Evolutionary conservation across 2,888 invertebrate species (phyloP).

Genomic region (Limnephilus auricula): DNA sequence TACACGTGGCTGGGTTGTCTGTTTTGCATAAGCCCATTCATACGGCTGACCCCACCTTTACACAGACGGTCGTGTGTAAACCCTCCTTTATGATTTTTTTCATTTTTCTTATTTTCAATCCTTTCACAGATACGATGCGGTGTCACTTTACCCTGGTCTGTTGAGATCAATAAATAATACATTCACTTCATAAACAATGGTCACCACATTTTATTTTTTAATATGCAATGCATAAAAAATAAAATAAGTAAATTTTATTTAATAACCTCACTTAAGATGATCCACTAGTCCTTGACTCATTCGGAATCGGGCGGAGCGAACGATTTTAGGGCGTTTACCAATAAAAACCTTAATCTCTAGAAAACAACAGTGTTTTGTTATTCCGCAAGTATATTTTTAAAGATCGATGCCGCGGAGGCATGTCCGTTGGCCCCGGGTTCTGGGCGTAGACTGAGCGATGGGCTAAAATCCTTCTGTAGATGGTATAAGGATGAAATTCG

Average conservation of each 20-base stretch:
- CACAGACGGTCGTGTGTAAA: conserved; percentile 50
- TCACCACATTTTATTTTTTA: background rate
- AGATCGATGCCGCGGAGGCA: too few relatives aligned
- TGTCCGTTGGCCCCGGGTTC: too few relatives aligned
- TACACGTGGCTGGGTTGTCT: conserved; percentile 47
- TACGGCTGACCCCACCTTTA: conserved; percentile 60
- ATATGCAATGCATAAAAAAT: background rate
- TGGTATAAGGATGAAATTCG: too few relatives aligned
- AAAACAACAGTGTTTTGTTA: too few relatives aligned
- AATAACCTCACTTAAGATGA: too few relatives aligned
- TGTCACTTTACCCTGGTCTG: conserved; percentile 8
- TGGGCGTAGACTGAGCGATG: too few relatives aligned
- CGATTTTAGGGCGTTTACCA: too few relatives aligned
- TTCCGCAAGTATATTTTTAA: too few relatives aligned
- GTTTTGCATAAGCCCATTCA: conserved; percentile 65
- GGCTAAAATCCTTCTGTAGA: too few relatives aligned
- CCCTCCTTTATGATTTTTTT: conserved; percentile 38
- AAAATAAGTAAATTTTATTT: background rate
- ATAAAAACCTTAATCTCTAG: too few relatives aligned
- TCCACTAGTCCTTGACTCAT: too few relatives aligned
- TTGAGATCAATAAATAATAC: background rate
- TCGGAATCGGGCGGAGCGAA: too few relatives aligned
- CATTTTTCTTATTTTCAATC: conserved; percentile 37
- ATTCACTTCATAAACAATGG: background rate
- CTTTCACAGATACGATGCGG: conserved; percentile 2